phyloP scores from a whole-genome alignment of 2,888 invertebrate species.

The Troides helena region DNA sequence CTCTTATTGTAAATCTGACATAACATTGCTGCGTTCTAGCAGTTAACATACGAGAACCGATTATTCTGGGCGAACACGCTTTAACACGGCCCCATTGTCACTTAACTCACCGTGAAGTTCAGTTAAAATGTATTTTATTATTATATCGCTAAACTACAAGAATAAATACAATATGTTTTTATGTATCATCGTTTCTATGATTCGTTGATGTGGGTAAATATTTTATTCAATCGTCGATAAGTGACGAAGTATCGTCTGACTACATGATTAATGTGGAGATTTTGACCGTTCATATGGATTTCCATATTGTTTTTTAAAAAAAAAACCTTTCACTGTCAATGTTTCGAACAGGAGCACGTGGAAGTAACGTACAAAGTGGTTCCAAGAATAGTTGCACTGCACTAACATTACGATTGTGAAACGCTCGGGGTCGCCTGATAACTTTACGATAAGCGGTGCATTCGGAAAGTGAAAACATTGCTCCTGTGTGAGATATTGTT shows the following conservation, averaged over 20 bases:
- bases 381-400: conserved; percentile 39
- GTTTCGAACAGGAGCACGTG: background rate
- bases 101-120: too few species aligned
- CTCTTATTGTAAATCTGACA: too few species aligned
- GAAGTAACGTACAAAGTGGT: conserved; percentile 1
- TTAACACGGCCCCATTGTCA: too few species aligned
- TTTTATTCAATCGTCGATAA: background rate
- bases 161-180: too few species aligned
- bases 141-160: too few species aligned
- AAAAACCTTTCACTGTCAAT: background rate
- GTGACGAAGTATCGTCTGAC: background rate
- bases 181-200: background rate
- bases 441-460: conserved; percentile 66
- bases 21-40: too few species aligned
- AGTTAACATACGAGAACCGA: too few species aligned
- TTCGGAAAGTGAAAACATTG: conserved; percentile 54
- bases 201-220: background rate
- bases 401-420: conserved; percentile 42
- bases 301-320: background rate
- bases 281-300: background rate
- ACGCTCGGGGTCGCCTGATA: conserved; percentile 68
- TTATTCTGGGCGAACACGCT: too few species aligned
- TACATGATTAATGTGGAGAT: background rate
- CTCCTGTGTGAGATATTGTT: conserved; percentile 44
- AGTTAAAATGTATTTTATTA: too few species aligned